Conservation (phyloP, 1,140 invertebrate species). For the Steinernema khuongi region DNA sequence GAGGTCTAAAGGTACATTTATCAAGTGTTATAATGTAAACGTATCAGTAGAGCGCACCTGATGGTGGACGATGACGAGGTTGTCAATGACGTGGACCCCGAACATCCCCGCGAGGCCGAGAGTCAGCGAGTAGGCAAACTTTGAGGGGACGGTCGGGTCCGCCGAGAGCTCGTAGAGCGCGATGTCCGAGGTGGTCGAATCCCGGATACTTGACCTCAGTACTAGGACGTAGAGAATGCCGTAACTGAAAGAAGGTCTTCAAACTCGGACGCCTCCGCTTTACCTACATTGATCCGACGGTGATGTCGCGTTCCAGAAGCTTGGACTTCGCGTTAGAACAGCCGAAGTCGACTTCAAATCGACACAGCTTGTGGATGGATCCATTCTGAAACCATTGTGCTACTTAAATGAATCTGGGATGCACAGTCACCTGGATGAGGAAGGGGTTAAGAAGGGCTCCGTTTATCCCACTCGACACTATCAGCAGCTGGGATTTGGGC, state of each 20-base stretch:
- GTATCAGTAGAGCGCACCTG: too few relatives aligned
- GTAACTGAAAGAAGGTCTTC: constrained; percentile 1
- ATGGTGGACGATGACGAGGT: not conserved
- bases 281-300: constrained; percentile 12
- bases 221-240: constrained; percentile 6
- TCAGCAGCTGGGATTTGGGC: constrained; percentile 13
- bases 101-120: not conserved
- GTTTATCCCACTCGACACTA: constrained; percentile 14
- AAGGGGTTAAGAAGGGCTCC: constrained; percentile 11
- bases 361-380: not conserved
- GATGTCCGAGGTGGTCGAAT: constrained; percentile 1
- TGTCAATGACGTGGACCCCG: not conserved
- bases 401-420: not conserved
- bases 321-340: constrained; percentile 4
- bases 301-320: constrained; percentile 16
- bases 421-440: constrained; percentile 2
- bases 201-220: not conserved
- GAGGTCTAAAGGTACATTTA: not conserved
- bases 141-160: not conserved
- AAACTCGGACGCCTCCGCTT: not conserved
- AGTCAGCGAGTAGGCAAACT: not conserved
- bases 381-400: not conserved
- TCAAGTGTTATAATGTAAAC: too few relatives aligned
- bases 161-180: not conserved
- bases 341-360: constrained; percentile 17